Evolutionary conservation across 2,113 vertebrate species (phyloP).

Genomic region (Phyllopteryx taeniolatus): DNA sequence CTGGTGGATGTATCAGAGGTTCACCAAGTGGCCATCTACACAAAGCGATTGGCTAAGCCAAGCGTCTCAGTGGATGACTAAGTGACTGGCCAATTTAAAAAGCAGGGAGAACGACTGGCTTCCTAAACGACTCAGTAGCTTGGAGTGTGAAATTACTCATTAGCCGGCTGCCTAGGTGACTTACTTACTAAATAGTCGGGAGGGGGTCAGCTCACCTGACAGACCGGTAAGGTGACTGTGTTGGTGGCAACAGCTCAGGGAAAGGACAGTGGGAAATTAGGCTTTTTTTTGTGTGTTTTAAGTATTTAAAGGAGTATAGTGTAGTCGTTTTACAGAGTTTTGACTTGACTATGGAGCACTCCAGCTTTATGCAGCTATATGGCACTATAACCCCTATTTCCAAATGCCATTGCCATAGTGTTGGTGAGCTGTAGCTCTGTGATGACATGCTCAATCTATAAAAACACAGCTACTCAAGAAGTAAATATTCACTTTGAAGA

Average conservation of each 20-base stretch:
- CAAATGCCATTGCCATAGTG: too few species aligned
- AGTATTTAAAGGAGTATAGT: too few species aligned
- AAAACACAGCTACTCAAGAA: too few species aligned
- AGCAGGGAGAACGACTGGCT: constrained; percentile 8
- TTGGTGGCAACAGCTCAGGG: constrained; percentile 14
- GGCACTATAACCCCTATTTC: too few species aligned
- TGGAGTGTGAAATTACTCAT: constrained; percentile 7
- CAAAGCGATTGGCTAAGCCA: not conserved
- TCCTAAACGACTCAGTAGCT: constrained; percentile 1
- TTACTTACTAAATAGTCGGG: constrained; percentile 8
- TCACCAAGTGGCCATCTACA: constrained; percentile 4
- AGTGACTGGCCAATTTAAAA: constrained; percentile 2
- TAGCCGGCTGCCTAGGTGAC: constrained; percentile 13
- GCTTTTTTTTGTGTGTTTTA: too few species aligned
- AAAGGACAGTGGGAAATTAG: not conserved
- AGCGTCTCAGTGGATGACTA: not conserved
- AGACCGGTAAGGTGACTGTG: constrained; percentile 7
- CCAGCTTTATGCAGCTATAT: too few species aligned
- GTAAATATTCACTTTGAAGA: too few species aligned
- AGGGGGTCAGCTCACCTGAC: constrained; percentile 9
- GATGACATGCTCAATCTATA: too few species aligned
- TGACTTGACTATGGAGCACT: too few species aligned
- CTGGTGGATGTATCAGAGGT: constrained; percentile 12
- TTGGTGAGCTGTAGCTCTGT: too few species aligned
- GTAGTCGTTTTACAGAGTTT: too few species aligned